Evolutionary conservation across 2,113 vertebrate species (phyloP), one percentile per base, ranked within the genome.

Genomic region (Triplophysa siluroides): DNA sequence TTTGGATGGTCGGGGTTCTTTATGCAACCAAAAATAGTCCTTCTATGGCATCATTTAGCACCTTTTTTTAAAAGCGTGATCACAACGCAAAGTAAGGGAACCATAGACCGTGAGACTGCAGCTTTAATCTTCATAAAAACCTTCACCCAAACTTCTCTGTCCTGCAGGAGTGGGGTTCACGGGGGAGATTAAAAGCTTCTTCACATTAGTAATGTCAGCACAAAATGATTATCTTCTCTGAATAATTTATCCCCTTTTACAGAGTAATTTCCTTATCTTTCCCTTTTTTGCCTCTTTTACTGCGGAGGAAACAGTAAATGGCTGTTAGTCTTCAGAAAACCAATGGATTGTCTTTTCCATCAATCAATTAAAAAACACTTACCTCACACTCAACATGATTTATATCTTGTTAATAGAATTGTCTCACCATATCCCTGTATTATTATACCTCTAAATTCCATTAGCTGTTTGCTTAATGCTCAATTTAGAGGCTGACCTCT

Each of bases 351-450:
- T 94, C 91, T 92, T 96, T 96, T 94, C 96, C 96, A 98, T 98
- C 96, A 96, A 98, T 99, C 96, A 98, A 98, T 98, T 98, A 98
- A 98, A 98, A 98, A 98, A 97, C 97, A 98, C 96, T 98, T 98
- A 97, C 95, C 96, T 96, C 96, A 96, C 94, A 96, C 94, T 98
- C 95, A 96, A 96, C 94, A 94, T 98, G 96, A 99, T 98, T 98
- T 96, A 98, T 97, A 97, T 96, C 96, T 98, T 96, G 96, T 98
- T 99, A 98, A 99, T 98, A 98, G 94, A 97, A 99, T 98, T 96
- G 94, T 97, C 96, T 96, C 95, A 96, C 95, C 95, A 96, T 98
- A 96, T 96, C 94, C 94, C 95, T 95, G 93, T 96, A 97, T 99
- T 98, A 98, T 98, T 97, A 96, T 95, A 94, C 92, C 66, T 92